phyloP scores from a whole-genome alignment of 2,113 vertebrate species.

The Passer domesticus region DNA sequence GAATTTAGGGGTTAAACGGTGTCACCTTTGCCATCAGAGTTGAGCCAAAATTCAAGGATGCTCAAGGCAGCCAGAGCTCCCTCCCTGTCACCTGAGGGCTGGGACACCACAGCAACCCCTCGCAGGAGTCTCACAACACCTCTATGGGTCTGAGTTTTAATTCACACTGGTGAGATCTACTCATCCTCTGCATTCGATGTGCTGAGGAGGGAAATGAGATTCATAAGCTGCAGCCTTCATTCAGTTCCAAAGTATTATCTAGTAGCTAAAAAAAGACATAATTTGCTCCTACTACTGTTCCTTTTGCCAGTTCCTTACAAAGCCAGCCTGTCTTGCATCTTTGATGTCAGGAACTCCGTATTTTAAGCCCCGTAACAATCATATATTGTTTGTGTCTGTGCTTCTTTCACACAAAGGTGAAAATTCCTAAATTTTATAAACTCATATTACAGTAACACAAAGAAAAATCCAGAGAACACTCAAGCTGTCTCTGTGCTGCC shows the following conservation, averaged over 20 bases:
- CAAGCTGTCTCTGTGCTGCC: background rate
- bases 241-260: background rate
- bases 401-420: background rate
- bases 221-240: background rate
- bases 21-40: background rate
- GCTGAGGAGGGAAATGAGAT: conserved; percentile 1
- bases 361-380: background rate
- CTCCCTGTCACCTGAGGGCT: background rate
- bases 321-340: background rate
- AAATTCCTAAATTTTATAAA: background rate
- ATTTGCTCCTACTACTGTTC: background rate
- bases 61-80: background rate
- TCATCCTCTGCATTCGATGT: background rate
- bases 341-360: background rate
- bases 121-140: accelerated
- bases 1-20: background rate
- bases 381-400: background rate
- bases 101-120: background rate
- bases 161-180: background rate
- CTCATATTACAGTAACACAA: background rate
- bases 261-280: background rate
- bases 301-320: background rate
- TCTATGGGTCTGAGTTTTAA: background rate
- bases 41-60: background rate
- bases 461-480: background rate